Base-by-base conservation (phyloP, 2,888 invertebrate genomes). In the Rambutsinella grinnellia region DNA sequence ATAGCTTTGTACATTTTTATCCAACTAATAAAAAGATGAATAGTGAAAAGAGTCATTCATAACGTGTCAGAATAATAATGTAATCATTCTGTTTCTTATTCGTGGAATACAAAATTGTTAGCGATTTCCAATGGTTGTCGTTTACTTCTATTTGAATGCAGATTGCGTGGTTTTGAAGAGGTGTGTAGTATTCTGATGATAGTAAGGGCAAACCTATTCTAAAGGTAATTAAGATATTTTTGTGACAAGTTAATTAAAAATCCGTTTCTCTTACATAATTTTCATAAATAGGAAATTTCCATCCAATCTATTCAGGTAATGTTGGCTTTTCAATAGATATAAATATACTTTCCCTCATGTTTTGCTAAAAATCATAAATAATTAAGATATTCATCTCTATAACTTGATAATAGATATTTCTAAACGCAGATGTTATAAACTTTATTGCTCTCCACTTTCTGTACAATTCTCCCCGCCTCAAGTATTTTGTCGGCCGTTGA, bases 181-280 rank as follows among this genome's bases (percentile, higher is more conserved):
- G 44, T 44, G 44, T 15, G n/a, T 8, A 21, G 15, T 3, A 56
- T 15, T 58, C 1, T 15, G 13, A 53, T 53, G 10, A 53, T 53
- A n/a, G 10, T n/a, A 19, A 2, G 44, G 5, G 17, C n/a, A 27
- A n/a, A 28, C 19, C 6, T 6, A 27, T 49, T 17, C 15, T 57
- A 28, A 53, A 23, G 53, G 61, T 69, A 70, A 70, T 70, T 70
- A 56, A 62, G 62, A 62, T 70, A 44, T 36, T 62, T 54, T 61
- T 61, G 62, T 70, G 70, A 70, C 62, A 62, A 70, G 70, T 70
- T 70, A 70, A 70, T 70, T 70, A 70, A 62, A 63, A 63, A n/a
- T n/a, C n/a, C n/a, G n/a, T n/a, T n/a, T 46, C 28, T 58, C 49
- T 62, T 69, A 60, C 26, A 46, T 53, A 46, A 61, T 58, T 58